These are phyloP conservation scores for Clarias magur DNA, from an alignment of 2,113 vertebrate genomes.

Conservation along the genomic window DNA sequence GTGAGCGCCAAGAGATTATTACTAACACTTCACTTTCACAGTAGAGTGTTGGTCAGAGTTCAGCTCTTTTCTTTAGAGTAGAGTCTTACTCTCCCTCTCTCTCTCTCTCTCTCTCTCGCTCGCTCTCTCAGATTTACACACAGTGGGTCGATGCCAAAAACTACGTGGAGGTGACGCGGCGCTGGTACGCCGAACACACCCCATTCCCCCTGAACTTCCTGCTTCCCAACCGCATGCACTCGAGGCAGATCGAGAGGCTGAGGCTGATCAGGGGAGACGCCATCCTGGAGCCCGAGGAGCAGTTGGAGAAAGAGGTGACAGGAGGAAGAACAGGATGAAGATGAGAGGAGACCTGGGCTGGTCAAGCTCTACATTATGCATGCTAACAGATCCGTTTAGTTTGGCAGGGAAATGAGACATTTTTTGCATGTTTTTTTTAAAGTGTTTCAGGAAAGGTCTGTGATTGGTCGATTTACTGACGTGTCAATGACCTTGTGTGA, in stretches of 20 bases:
- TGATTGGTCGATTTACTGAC: background rate
- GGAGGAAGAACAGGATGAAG: background rate
- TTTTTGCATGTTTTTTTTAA: background rate
- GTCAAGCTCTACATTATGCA: background rate
- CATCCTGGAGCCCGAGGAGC: constrained; percentile 79
- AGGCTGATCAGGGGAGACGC: constrained; percentile 79
- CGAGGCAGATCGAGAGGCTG: constrained; percentile 76
- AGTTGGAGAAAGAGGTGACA: constrained; percentile 57
- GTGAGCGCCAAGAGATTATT: constrained; percentile 65
- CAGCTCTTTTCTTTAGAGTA: too few relatives aligned
- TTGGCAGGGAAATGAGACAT: too few relatives aligned
- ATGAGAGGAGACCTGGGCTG: background rate
- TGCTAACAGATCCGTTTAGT: background rate
- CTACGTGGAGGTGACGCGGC: constrained; percentile 89
- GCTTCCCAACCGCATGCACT: constrained; percentile 86
- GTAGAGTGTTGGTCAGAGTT: background rate
- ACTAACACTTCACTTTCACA: background rate
- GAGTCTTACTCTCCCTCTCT: background rate
- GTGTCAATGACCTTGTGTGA: background rate
- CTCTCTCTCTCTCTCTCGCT: background rate
- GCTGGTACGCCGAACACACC: constrained; percentile 86
- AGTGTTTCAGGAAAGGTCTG: background rate
- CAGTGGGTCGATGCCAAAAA: constrained; percentile 91
- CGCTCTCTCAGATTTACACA: constrained; percentile 78
- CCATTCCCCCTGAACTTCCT: constrained; percentile 93